Evolutionary conservation across 1,140 invertebrate species (phyloP), one percentile per base, ranked within the genome.

Genomic region (Drosophila prosaltans): DNA sequence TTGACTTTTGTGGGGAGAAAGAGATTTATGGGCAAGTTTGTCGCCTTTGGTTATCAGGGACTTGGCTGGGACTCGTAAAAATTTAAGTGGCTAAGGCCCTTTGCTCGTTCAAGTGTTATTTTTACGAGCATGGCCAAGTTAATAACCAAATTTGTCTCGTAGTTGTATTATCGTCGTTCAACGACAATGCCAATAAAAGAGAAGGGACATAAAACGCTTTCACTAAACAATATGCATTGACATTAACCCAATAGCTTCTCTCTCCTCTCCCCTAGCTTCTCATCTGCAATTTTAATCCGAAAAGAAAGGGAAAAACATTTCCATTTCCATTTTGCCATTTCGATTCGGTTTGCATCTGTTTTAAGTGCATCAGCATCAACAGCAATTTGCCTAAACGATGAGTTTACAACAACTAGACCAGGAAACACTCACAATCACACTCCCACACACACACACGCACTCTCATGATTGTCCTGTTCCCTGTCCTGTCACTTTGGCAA

Each of bases 141-240:
- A 86, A 80, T 86, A 88, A 80, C 62, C 72, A 88, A 86, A 86
- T 88, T 88, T 86, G 83, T 88, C 72, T 77, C 65, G 40, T 59
- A 39, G 57, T 39, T 39, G 57, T 58, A 58, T 32, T 32, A 32
- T 58, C 30, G 30, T 32, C 30, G 30, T 32, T 30, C 7, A 9
- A 59, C 28, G 21, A 10, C 21, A 54, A 54, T 26, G 48, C 21
- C 21, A 26, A 2, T 8, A 57, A 67, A 36, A 36, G 32, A 57
- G 60, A 36, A 36, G 32, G 3, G 6, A 36, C 69, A 67, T 66
- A 61, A 60, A 60, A 72, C 64, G 26, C 11, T 54, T 54, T 16
- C 10, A 4, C 4, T 48, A 75, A 65, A 75, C 72, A 75, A 24
- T 68, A 45, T 75, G 73, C 72, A 75, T 75, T 75, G 48, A 9